Evolutionary conservation across 1,140 invertebrate genomes (phyloP).

Genomic region (Caenorhabditis tropicalis): DNA sequence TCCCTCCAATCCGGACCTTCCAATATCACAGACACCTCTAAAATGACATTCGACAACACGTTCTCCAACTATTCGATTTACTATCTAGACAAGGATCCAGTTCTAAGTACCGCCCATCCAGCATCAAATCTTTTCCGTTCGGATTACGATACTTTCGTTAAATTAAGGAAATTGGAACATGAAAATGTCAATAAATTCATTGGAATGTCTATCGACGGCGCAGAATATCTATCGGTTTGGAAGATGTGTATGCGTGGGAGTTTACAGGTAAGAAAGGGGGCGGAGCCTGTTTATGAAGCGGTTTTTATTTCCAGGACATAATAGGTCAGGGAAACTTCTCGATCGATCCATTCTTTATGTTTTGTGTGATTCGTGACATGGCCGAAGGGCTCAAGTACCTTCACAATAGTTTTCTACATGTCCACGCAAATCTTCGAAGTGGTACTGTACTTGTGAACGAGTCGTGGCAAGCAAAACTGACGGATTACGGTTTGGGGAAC

Average conservation of each 20-base stretch:
- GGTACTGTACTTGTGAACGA: conserved; percentile 57
- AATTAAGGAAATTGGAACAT: conserved; percentile 63
- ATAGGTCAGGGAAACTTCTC: conserved; percentile 47
- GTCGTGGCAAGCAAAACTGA: conserved; percentile 58
- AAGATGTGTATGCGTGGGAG: conserved; percentile 49
- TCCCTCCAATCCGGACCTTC: conserved; percentile 25
- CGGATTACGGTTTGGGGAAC: conserved; percentile 52
- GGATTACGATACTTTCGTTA: conserved; percentile 50
- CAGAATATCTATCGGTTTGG: conserved; percentile 55
- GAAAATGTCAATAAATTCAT: conserved; percentile 66
- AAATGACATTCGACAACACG: conserved; percentile 37
- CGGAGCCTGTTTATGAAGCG: neutral
- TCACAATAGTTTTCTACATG: conserved; percentile 52
- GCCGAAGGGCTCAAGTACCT: conserved; percentile 56
- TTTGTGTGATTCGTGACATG: conserved; percentile 54
- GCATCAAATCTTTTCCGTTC: conserved; percentile 23
- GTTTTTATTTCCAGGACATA: conserved; percentile 53
- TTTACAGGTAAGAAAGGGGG: neutral
- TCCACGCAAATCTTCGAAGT: conserved; percentile 54
- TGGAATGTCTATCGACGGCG: conserved; percentile 62
- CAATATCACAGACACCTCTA: conserved; percentile 20
- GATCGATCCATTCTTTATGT: conserved; percentile 54
- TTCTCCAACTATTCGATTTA: conserved; percentile 43
- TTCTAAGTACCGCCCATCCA: conserved; percentile 43
- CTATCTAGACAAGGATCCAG: conserved; percentile 46